Conservation (phyloP, 53 echinoderm and acorn worm genomes). For the Apostichopus leukothele region DNA sequence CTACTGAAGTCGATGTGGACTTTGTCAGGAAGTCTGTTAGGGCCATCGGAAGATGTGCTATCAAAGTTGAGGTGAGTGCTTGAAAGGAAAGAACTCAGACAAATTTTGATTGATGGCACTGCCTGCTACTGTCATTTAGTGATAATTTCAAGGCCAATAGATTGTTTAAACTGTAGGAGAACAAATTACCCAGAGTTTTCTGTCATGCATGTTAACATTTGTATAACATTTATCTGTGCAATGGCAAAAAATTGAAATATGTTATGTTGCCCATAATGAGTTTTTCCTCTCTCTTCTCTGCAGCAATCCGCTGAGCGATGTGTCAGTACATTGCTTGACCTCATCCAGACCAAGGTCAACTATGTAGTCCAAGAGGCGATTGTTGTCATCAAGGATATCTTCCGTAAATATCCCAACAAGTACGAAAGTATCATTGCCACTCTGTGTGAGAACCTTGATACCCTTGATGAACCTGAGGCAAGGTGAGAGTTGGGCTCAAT, state of each 20-base stretch:
- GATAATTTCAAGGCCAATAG: too few relatives aligned
- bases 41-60: slow-evolving; percentile 97
- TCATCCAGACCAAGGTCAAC: slow-evolving; percentile 99
- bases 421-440: slow-evolving; percentile 99
- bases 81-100: too few relatives aligned
- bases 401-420: slow-evolving; percentile 99
- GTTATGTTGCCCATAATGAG: background rate
- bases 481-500: slow-evolving; percentile 58
- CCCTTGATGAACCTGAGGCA: slow-evolving; percentile 94
- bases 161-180: too few relatives aligned
- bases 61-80: slow-evolving; percentile 91
- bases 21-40: slow-evolving; percentile 99
- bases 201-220: too few relatives aligned
- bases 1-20: slow-evolving; percentile 98
- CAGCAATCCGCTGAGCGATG: slow-evolving; percentile 96
- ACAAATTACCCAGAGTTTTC: too few relatives aligned
- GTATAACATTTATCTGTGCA: too few relatives aligned
- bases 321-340: slow-evolving; percentile 95
- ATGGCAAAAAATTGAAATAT: too few relatives aligned
- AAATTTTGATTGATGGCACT: background rate
- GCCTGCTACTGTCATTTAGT: background rate
- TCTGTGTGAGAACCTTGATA: slow-evolving; percentile 94
- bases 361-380: slow-evolving; percentile 99
- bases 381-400: slow-evolving; percentile 98
- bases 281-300: background rate